Conservation (phyloP, 2,113 vertebrate species). For the Empidonax traillii region DNA sequence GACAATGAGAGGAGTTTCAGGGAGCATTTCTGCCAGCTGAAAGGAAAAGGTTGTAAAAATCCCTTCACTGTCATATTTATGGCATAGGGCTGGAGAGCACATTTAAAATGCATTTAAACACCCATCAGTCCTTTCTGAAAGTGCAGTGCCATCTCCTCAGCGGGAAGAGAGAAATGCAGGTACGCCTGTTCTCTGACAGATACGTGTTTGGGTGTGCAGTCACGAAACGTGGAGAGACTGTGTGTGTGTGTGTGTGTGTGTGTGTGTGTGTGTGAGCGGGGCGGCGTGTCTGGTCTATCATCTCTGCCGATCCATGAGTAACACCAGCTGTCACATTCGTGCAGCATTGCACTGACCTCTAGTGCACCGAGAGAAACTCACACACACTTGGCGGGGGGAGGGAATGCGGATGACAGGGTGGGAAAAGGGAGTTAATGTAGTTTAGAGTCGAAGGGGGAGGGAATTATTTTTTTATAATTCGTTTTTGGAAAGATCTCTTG, state of each 20-base stretch:
- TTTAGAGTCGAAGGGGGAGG: neutral
- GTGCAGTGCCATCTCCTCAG: neutral
- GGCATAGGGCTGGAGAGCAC: neutral
- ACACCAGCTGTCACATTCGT: neutral
- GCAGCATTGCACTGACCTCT: constrained; percentile 47
- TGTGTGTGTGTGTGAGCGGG: neutral
- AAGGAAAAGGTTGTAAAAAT: neutral
- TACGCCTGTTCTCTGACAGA: neutral
- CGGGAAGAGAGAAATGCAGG: neutral
- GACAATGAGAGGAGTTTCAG: neutral
- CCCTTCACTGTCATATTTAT: neutral
- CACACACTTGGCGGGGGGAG: neutral
- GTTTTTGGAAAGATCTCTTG: neutral
- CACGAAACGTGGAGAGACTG: neutral
- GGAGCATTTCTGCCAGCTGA: neutral
- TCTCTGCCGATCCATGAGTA: neutral
- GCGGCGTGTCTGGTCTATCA: neutral
- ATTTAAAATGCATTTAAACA: neutral
- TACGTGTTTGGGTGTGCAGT: neutral
- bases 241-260: neutral
- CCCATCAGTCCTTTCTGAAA: neutral
- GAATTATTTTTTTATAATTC: neutral
- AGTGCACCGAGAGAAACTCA: neutral
- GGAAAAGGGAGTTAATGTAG: neutral
- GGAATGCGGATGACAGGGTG: neutral